Conservation (phyloP, 2,113 vertebrate species). For the Xyliphius kryptos region DNA sequence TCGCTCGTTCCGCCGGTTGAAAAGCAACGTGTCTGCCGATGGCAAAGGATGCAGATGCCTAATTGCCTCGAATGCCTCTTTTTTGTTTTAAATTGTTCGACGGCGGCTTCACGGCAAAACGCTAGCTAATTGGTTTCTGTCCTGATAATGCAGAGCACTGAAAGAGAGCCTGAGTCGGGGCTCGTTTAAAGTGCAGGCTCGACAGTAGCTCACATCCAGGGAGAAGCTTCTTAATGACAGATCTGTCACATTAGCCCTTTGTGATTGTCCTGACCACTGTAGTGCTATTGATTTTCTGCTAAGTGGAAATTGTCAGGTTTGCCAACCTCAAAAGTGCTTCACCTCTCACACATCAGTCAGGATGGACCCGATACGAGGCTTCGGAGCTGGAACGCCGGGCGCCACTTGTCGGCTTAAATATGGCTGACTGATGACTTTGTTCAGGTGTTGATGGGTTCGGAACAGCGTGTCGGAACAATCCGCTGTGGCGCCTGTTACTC, state of each 20-base stretch:
- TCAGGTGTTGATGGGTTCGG: background rate
- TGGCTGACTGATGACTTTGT: slow-evolving; percentile 8
- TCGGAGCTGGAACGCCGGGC: background rate
- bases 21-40: slow-evolving; percentile 23
- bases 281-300: slow-evolving; percentile 27
- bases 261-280: slow-evolving; percentile 23
- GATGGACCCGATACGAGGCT: background rate
- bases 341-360: slow-evolving; percentile 10
- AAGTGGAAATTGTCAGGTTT: slow-evolving; percentile 29
- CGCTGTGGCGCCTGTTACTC: no score
- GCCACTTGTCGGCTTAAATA: background rate
- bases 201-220: slow-evolving; percentile 6
- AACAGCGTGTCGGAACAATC: background rate
- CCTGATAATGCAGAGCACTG: slow-evolving; percentile 27
- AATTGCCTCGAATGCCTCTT: slow-evolving; percentile 12
- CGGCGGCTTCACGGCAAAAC: slow-evolving; percentile 7
- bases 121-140: slow-evolving; percentile 33
- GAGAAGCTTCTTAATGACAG: slow-evolving; percentile 29
- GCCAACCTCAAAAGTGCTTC: slow-evolving; percentile 19
- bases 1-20: slow-evolving; percentile 11
- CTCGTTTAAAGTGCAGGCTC: background rate
- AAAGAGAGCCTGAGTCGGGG: slow-evolving; percentile 9
- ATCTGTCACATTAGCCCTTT: slow-evolving; percentile 32
- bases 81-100: slow-evolving; percentile 31
- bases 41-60: slow-evolving; percentile 11